Conservation (phyloP, 2,888 invertebrate genomes). For the Xestia sexstrigata region DNA sequence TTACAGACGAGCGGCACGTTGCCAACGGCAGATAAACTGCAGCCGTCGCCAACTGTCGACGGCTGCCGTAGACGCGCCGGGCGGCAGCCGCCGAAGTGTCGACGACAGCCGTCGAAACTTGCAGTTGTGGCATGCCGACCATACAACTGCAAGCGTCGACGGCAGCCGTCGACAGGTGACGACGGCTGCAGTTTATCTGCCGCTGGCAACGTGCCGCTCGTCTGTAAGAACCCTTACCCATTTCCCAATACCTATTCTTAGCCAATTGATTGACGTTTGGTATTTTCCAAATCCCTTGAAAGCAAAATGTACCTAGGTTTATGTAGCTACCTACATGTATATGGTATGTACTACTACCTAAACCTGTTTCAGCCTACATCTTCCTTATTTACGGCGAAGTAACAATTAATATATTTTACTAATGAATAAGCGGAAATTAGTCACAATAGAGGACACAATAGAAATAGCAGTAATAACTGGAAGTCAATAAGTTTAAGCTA, state of each 20-base stretch:
- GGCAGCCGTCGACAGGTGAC: too few species aligned
- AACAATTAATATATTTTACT: constrained; percentile 4
- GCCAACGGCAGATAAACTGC: too few species aligned
- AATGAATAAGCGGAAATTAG: constrained; percentile 44
- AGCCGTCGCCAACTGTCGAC: too few species aligned
- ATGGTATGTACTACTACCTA: neutral
- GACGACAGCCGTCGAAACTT: too few species aligned
- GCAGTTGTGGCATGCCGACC: too few species aligned
- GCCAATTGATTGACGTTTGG: neutral
- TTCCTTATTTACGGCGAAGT: constrained; percentile 39
- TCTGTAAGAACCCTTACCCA: too few species aligned
- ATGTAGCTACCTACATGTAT: neutral
- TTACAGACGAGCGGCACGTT: too few species aligned
- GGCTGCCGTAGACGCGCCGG: too few species aligned
- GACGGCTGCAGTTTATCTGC: too few species aligned
- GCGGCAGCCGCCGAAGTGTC: too few species aligned
- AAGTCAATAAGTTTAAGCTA: constrained; percentile 27
- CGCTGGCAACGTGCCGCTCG: too few species aligned
- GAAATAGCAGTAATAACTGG: constrained; percentile 38
- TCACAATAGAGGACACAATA: constrained; percentile 44
- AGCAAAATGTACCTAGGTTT: neutral
- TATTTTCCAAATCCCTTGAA: constrained; percentile 11
- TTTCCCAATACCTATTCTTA: neutral
- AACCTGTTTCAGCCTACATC: neutral
- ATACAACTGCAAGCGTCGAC: too few species aligned